These are phyloP conservation scores for Syngnathus rostellatus DNA, from an alignment of 2,797 vertebrate genomes.

Conservation along the genomic window DNA sequence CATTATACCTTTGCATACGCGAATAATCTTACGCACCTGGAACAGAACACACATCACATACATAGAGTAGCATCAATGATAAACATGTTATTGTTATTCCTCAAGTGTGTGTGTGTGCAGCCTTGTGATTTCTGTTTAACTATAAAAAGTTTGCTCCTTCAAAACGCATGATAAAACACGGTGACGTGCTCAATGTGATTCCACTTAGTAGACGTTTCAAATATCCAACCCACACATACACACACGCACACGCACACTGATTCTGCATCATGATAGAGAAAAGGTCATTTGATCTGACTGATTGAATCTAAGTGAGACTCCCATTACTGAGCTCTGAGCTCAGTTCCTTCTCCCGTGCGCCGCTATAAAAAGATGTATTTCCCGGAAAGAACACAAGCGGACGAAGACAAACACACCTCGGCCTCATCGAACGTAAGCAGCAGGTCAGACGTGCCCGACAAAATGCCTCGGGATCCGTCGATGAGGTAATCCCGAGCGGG, in stretches of 20 bases:
- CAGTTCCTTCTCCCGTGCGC: slow-evolving; percentile 41
- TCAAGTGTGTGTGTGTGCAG: slow-evolving; percentile 5
- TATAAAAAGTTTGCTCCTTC: slow-evolving; percentile 35
- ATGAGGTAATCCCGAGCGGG: slow-evolving; percentile 96
- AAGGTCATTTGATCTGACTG: slow-evolving; percentile 56
- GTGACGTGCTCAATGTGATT: slow-evolving; percentile 52
- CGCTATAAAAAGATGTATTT: slow-evolving; percentile 57
- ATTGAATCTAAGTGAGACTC: slow-evolving; percentile 55
- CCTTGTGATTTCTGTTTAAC: slow-evolving; percentile 72
- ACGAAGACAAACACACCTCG: slow-evolving; percentile 71
- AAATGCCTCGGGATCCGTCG: slow-evolving; percentile 95
- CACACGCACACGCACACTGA: slow-evolving; percentile 15
- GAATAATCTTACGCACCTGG: slow-evolving; percentile 95
- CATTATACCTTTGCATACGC: slow-evolving; percentile 97
- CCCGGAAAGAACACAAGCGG: slow-evolving; percentile 53
- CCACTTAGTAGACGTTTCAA: slow-evolving; percentile 41
- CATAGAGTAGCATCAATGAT: slow-evolving; percentile 4
- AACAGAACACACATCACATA: slow-evolving; percentile 17
- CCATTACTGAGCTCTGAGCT: slow-evolving; percentile 44
- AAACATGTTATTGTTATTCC: background rate
- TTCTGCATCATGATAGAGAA: slow-evolving; percentile 40
- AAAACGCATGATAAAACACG: slow-evolving; percentile 45
- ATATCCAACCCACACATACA: slow-evolving; percentile 5
- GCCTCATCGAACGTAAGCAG: slow-evolving; percentile 97
- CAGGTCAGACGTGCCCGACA: slow-evolving; percentile 95